Evolutionary conservation across 2,797 vertebrate species (phyloP).

Genomic region (Tangara arthus): DNA sequence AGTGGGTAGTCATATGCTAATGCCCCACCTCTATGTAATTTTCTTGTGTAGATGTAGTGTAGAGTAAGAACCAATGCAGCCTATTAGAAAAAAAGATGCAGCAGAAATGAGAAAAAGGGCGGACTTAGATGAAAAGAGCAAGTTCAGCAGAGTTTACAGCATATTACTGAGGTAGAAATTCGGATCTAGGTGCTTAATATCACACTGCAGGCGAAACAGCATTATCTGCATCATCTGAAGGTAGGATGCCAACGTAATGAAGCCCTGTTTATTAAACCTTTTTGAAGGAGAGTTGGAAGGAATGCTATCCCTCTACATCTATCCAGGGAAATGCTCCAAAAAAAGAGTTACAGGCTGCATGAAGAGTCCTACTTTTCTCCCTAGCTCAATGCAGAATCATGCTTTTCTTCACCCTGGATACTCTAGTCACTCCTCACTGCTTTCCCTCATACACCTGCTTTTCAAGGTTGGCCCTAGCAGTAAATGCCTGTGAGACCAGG

Average conservation of each 20-base stretch:
- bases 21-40: background rate
- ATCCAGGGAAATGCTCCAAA: background rate
- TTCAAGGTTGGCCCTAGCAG: background rate
- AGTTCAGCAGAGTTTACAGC: constrained; percentile 11
- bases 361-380: background rate
- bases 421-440: background rate
- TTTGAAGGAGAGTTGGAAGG: background rate
- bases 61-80: background rate
- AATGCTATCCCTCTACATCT: background rate
- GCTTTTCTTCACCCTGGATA: background rate
- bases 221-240: constrained; percentile 22
- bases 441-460: background rate
- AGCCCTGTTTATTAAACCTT: background rate
- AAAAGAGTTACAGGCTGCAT: background rate
- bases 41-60: background rate
- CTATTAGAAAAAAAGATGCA: background rate
- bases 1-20: background rate
- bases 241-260: constrained; percentile 16
- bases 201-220: background rate
- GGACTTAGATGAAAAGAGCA: background rate
- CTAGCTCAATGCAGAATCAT: background rate
- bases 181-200: constrained; percentile 12
- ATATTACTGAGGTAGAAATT: background rate
- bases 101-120: background rate
- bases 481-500: background rate